phyloP scores from a whole-genome alignment of 2,888 invertebrate genomes.

The Spicauda simplicius region DNA sequence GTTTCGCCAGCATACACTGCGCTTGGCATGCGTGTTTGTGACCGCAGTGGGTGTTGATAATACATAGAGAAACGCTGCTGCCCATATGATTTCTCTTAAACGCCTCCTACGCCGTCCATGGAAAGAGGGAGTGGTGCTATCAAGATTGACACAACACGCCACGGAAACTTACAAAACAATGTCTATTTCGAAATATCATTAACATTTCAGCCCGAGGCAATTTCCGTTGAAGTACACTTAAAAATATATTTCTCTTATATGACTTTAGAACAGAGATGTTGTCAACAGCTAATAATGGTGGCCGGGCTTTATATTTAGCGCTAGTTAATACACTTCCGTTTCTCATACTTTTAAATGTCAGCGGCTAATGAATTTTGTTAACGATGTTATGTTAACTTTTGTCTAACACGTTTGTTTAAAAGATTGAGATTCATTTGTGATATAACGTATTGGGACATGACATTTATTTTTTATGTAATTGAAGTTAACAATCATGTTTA shows the following conservation, averaged over 20 bases:
- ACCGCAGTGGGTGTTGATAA: too few relatives aligned
- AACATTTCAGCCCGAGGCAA: background rate
- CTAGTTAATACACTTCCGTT: constrained; percentile 22
- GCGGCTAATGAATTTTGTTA: constrained; percentile 3
- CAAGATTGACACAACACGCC: too few relatives aligned
- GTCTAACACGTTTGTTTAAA: background rate
- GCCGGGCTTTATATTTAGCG: constrained; percentile 25
- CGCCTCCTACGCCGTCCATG: too few relatives aligned
- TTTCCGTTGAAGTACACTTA: background rate
- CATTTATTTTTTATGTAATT: background rate
- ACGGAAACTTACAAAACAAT: too few relatives aligned
- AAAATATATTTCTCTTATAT: background rate
- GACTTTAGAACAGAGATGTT: constrained; percentile 15
- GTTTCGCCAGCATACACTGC: too few relatives aligned
- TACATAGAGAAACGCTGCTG: too few relatives aligned
- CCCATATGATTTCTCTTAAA: too few relatives aligned
- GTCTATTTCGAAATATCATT: background rate
- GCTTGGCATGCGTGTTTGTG: too few relatives aligned
- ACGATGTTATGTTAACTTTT: background rate
- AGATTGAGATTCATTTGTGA: background rate
- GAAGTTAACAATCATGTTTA: background rate
- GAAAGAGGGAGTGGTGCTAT: too few relatives aligned
- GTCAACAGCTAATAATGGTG: constrained; percentile 17
- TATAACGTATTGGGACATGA: too few relatives aligned
- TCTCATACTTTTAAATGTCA: constrained; percentile 12